A percentile compares a stretch with the other conserved stretches of the same genome.
These are phyloP conservation scores for Bellardia pandia DNA, from an alignment of 2,888 invertebrate genomes.

Conservation along the genomic window DNA sequence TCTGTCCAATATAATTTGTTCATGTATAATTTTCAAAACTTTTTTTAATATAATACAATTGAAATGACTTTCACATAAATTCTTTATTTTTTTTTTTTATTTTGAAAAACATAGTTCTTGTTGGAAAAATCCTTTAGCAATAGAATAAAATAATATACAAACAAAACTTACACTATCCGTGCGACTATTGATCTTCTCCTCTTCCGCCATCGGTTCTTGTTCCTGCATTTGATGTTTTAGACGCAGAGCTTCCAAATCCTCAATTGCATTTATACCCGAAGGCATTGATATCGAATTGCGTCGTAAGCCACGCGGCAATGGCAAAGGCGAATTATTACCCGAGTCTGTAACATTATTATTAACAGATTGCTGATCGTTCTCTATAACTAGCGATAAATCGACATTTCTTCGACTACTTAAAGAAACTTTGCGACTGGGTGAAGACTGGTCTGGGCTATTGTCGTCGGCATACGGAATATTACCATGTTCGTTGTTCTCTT, in stretches of 20 bases:
- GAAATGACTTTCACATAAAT: too few relatives aligned
- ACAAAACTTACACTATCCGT: constrained; percentile 78
- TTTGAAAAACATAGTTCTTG: too few relatives aligned
- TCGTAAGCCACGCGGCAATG: constrained; percentile 83
- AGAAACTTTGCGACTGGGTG: constrained; percentile 40
- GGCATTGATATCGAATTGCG: constrained; percentile 91
- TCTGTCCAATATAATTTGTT: too few relatives aligned
- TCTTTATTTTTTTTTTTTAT: too few relatives aligned
- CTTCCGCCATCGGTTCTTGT: constrained; percentile 79
- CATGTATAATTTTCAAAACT: too few relatives aligned
- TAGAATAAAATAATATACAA: not conserved
- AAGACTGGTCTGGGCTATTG: not conserved
- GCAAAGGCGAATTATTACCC: constrained; percentile 24
- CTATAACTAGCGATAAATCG: constrained; percentile 30
- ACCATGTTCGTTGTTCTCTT: constrained; percentile 1
- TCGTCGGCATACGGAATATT: constrained; percentile 65
- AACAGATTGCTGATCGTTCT: not conserved
- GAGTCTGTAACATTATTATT: not conserved
- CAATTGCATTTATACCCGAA: constrained; percentile 86
- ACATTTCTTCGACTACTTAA: constrained; percentile 48
- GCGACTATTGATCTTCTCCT: constrained; percentile 75
- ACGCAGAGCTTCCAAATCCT: constrained; percentile 87
- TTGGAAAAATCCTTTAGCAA: too few relatives aligned
- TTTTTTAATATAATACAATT: too few relatives aligned
- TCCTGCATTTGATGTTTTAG: constrained; percentile 83